Evolutionary conservation across 1,140 invertebrate genomes (phyloP), one percentile per base, ranked within the genome.

Genomic region (Lucilia sericata): DNA sequence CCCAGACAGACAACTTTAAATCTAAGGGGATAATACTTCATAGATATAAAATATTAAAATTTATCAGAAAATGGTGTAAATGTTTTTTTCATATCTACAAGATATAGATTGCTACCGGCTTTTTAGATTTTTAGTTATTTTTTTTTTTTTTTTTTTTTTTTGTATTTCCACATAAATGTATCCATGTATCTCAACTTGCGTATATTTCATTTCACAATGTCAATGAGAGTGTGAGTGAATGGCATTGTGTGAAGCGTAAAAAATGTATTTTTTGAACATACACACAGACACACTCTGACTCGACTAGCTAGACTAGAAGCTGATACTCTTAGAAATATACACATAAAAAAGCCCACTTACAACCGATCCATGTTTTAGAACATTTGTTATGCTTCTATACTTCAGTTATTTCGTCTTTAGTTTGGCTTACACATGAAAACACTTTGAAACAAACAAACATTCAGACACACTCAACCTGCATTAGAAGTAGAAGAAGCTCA

Each of bases 181-280:
- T 60, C 55, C n/a, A 42, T 30, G 42, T 42, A n/a, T n/a, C 5
- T 60, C 55, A n/a, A 12, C 65, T 70, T 70, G n/a, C n/a, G 65
- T 70, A 12, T 21, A 70, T 70, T 10, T 70, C 65, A 70, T 21
- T 70, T 60, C n/a, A 21, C 12, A 70, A 25, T 70, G 65, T 70
- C n/a, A 70, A 25, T 70, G 65, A 19, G 65, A 21, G 65, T 70
- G 65, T 70, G 65, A 10, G 65, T 21, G n/a, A 25, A 21, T 70
- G 65, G 65, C 65, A 70, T 70, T 70, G 65, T 70, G n/a, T 70
- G 65, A 70, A 70, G 65, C 65, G 65, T 70, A 70, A 70, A 70
- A 70, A 70, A 70, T 70, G 19, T 70, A 7, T 65, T 65, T 21
- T 70, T 70, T 70, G 17, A 70, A 70, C 65, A 70, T 9, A 19